Evolutionary conservation across 1,140 invertebrate species (phyloP), one percentile per base, ranked within the genome.

Genomic region (Hylaeus volcanicus): DNA sequence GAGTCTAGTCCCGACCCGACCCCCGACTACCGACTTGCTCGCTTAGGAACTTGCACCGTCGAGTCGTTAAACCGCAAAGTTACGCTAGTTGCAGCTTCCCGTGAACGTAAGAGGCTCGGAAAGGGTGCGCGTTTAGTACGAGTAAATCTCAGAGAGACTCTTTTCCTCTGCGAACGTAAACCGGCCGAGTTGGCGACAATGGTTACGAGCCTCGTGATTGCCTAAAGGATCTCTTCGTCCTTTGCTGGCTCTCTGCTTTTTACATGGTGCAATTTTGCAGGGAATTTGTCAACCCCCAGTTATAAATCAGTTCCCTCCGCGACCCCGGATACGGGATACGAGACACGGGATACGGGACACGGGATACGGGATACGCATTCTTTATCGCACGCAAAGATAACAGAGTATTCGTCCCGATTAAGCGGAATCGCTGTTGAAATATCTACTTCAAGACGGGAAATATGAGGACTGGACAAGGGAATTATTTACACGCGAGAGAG

Each of bases 1-100:
- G 45, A 2, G 72, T 45, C 75, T 64, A 70, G 76, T 74, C 51
- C 43, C 11, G 41, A 14, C 26, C 26, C 26, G 26, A 26, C 26
- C 0, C 26, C 26, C 26, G 26, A 26, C 12, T 15, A 0, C 26
- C 26, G 26, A 26, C 12, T 15, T 26, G 6, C 15, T 51, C 51
- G 5, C 60, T 71, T 26, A 43, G 73, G 51, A 76, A 81, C 56
- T 45, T 66, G 51, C 66, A 15, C 66, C 41, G 51, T 65, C 79
- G 37, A 68, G 61, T 39, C 68, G 68, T 83, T 76, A 83, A 83
- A 76, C 82, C 66, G 69, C 60, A 39, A 80, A 80, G 61, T 80
- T 80, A 76, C 79, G 48, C n/a, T 51, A 39, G 1, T 60, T 75
- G 45, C 58, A 75, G 45, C 39, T 73, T 41, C 65, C 63, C 43